Base-by-base conservation (phyloP, 1,140 invertebrate species). In the Hyles euphorbiae region DNA sequence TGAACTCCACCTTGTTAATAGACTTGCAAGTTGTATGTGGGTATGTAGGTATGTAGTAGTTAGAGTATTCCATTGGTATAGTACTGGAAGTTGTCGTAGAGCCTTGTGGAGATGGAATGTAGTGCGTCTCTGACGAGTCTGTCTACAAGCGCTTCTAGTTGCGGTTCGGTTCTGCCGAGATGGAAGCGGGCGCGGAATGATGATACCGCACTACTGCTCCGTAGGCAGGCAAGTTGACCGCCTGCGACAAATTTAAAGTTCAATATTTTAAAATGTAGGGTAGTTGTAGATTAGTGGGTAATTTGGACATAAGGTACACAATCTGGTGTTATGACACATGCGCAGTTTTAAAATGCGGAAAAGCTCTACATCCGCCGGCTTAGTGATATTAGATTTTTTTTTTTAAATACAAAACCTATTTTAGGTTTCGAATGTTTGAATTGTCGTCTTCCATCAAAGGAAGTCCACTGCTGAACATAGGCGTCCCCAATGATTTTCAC, bases 21-120 rank as follows among this genome's bases (percentile, higher is more conserved):
- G 22, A 22, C 22, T 22, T 22, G 22, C 22, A 22, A 1, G 22
- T 22, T 22, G 22, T 22, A 22, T 22, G 22, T 22, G 22, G 22
- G n/a, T n/a, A n/a, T n/a, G n/a, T n/a, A n/a, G n/a, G 22, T 22
- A 22, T 22, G 22, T 22, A 22, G 22, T 22, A 48, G n/a, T 73
- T 77, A 83, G 36, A 87, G 78, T 55, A 99, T 99, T 63, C 98
- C 98, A 91, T 99, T 99, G 63, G 98, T 99, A 72, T 98, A 95
- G 91, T 99, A 99, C 91, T 99, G 99, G 90, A 98, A 99, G 72
- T 97, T 95, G 91, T 99, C 99, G 88, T 99, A 99, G 9, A 99
- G 92, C 85, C 98, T 97, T 3, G 99, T 99, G 51, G 98, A 99
- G 57, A 99, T 92, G 34, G 98, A 99, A 85, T 98, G 82, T 5